phyloP scores from a whole-genome alignment of 1,140 invertebrate species.

The Aethina tumida region DNA sequence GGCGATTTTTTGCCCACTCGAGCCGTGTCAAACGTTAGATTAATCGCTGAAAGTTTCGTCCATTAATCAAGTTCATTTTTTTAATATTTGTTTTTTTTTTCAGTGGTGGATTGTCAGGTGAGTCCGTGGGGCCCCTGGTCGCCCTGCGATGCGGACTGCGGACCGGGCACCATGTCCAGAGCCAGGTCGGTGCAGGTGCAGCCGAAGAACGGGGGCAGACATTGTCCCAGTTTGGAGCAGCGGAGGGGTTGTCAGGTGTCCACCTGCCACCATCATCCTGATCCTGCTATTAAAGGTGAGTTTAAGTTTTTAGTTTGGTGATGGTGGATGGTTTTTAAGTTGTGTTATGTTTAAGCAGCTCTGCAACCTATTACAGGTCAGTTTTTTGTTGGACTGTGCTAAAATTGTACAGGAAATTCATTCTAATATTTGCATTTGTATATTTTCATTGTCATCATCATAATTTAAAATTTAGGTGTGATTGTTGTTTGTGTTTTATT shows the following conservation, averaged over 20 bases:
- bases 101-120: slow-evolving; percentile 70
- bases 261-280: slow-evolving; percentile 54
- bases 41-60: too few species aligned
- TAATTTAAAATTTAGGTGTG: too few species aligned
- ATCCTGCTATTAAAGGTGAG: slow-evolving; percentile 59
- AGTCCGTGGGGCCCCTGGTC: slow-evolving; percentile 68
- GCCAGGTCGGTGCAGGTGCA: slow-evolving; percentile 47
- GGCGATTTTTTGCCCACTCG: background rate
- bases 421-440: background rate
- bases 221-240: slow-evolving; percentile 64
- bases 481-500: too few species aligned
- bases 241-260: slow-evolving; percentile 61
- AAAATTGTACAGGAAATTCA: slow-evolving; percentile 11
- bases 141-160: slow-evolving; percentile 63
- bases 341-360: slow-evolving; percentile 10
- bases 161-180: slow-evolving; percentile 62
- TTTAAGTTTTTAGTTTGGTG: slow-evolving; percentile 3
- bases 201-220: slow-evolving; percentile 62
- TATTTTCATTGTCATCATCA: background rate
- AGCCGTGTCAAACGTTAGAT: background rate
- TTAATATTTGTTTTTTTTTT: slow-evolving; percentile 28
- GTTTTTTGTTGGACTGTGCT: slow-evolving; percentile 4
- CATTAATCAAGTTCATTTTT: too few species aligned
- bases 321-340: background rate
- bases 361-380: slow-evolving; percentile 12